Conservation (phyloP, 92 coral and sea anemone genomes). For the Montipora capitata region DNA sequence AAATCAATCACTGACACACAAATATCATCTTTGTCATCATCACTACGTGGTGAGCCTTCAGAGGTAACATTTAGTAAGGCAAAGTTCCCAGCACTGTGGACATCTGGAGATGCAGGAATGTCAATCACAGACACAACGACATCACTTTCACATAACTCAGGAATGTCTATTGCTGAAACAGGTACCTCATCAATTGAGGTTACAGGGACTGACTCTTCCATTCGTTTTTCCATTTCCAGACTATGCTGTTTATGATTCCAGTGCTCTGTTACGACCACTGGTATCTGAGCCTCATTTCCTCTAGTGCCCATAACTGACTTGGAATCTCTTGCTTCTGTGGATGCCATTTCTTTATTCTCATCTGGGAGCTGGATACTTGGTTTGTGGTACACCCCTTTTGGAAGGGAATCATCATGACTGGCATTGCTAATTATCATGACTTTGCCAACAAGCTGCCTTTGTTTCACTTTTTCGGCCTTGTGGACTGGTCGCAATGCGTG, state of each 20-base stretch:
- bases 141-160: slow-evolving; percentile 68
- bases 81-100: slow-evolving; percentile 33
- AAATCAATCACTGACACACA: slow-evolving; percentile 88
- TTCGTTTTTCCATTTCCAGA: background rate
- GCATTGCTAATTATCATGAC: slow-evolving; percentile 40
- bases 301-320: background rate
- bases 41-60: slow-evolving; percentile 18
- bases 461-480: slow-evolving; percentile 40
- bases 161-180: slow-evolving; percentile 92
- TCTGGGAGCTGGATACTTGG: slow-evolving; percentile 20
- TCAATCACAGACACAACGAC: slow-evolving; percentile 86
- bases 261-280: slow-evolving; percentile 17
- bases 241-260: slow-evolving; percentile 37
- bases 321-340: background rate
- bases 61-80: slow-evolving; percentile 19
- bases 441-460: slow-evolving; percentile 33
- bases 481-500: slow-evolving; percentile 35
- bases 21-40: slow-evolving; percentile 59
- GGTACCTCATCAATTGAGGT: slow-evolving; percentile 77
- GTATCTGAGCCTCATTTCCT: slow-evolving; percentile 3
- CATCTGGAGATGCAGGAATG: slow-evolving; percentile 74
- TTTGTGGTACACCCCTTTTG: slow-evolving; percentile 46
- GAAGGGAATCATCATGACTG: slow-evolving; percentile 29
- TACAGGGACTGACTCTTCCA: slow-evolving; percentile 27
- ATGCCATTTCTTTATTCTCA: background rate